phyloP scores from a whole-genome alignment of 1,140 invertebrate genomes.

The Camponotus vicinus region DNA sequence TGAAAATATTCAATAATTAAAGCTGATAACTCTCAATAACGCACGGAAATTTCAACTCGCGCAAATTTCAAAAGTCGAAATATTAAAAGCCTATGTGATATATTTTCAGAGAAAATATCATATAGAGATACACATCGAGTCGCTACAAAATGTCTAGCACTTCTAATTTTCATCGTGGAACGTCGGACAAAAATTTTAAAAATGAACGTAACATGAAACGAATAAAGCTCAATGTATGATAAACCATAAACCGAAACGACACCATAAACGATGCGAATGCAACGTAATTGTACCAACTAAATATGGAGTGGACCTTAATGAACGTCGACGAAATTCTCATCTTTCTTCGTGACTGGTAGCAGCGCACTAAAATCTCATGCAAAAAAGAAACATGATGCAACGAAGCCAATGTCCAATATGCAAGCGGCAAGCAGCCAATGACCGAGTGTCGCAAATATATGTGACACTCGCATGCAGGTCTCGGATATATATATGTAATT shows the following conservation, averaged over 20 bases:
- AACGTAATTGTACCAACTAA: conserved; percentile 79
- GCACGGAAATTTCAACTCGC: conserved; percentile 41
- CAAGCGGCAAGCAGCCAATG: conserved; percentile 73
- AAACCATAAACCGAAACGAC: conserved; percentile 43
- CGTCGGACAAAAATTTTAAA: conserved; percentile 47
- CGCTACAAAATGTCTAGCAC: conserved; percentile 58
- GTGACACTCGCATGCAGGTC: conserved; percentile 65
- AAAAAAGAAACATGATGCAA: conserved; percentile 61
- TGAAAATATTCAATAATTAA: neutral
- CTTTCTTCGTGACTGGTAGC: conserved; percentile 56
- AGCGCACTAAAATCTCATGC: conserved; percentile 69
- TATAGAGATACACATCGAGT: conserved; percentile 20
- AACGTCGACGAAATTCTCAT: conserved; percentile 70
- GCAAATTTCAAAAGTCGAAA: conserved; percentile 44
- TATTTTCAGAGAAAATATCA: conserved; percentile 43
- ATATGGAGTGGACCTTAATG: conserved; percentile 76
- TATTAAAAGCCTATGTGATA: conserved; percentile 39
- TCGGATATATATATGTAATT: conserved; percentile 33
- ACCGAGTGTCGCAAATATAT: conserved; percentile 33
- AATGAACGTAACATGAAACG: conserved; percentile 37
- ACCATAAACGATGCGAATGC: conserved; percentile 67
- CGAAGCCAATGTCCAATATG: conserved; percentile 67
- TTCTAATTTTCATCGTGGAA: conserved; percentile 47
- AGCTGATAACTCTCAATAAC: neutral
- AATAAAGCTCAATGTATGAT: conserved; percentile 16